A percentile compares a stretch with the other conserved stretches of the same genome.
Evolutionary conservation across 1,140 invertebrate genomes (phyloP).

Genomic region (Oppia nitens): DNA sequence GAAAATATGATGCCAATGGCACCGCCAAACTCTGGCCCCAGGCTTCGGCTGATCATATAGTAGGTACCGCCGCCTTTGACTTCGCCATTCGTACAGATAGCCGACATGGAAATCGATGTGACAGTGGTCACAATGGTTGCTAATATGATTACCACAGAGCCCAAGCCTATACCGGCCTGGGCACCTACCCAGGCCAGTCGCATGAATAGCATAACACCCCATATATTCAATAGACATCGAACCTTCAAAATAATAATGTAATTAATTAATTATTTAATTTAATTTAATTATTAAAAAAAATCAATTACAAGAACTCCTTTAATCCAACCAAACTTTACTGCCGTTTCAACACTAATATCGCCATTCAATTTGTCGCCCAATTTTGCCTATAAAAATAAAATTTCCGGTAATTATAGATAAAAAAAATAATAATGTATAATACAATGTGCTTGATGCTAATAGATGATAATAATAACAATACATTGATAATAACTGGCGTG

Average conservation of each 20-base stretch:
- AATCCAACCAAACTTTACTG: conserved; percentile 38
- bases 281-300: conserved; percentile 6
- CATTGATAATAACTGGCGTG: too few species aligned
- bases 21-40: conserved; percentile 56
- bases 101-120: conserved; percentile 86
- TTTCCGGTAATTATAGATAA: too few species aligned
- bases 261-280: conserved; percentile 11
- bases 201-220: conserved; percentile 42
- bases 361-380: too few species aligned
- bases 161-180: conserved; percentile 12
- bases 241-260: conserved; percentile 22
- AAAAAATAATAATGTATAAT: too few species aligned
- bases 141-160: conserved; percentile 48
- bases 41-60: conserved; percentile 86
- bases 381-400: too few species aligned
- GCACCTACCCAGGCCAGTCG: conserved; percentile 40
- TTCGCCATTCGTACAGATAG: conserved; percentile 95
- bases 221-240: conserved; percentile 41
- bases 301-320: conserved; percentile 32
- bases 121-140: conserved; percentile 83
- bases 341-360: not conserved
- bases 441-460: too few species aligned
- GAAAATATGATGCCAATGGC: conserved; percentile 85
- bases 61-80: conserved; percentile 97
- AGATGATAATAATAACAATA: too few species aligned